Evolutionary conservation across 2,113 vertebrate genomes (phyloP), one percentile per base, ranked within the genome.

Genomic region (Scomber japonicus): DNA sequence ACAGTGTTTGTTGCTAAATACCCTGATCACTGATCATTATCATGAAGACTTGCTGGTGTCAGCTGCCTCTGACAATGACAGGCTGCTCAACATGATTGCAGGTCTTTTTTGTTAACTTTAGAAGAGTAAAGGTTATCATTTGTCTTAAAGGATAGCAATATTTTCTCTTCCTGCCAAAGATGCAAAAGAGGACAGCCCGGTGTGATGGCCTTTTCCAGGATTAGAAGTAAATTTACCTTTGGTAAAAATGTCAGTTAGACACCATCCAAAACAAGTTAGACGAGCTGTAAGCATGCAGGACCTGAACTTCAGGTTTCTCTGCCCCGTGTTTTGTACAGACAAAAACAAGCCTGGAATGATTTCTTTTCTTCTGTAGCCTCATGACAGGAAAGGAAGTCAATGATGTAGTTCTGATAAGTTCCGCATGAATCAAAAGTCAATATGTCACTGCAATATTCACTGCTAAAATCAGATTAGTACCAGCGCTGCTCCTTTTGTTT

Each of bases 281-380:
- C 88, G 24, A 66, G 89, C 75, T 21, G 57, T 12, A 50, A 49
- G 31, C 78, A 44, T 10, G 81, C 68, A 4, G 31, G 59, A 93
- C 93, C 56, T 19, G 91, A 49, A 45, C 45, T 60, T 71, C 94
- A 76, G 81, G 94, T 92, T 90, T 46, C 55, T 71, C 57, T 13
- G 10, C 71, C 51, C 8, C 1, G 21, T 48, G 56, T 51, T 75
- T 67, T 68, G 68, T 72, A 9, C 11, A 1, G 50, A 62, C 65
- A 62, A 64, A 80, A 85, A 74, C 53, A 78, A 81, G 64, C 44
- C 11, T 53, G n/a, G 10, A 30, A 19, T 50, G 51, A 81, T 12
- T 44, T 64, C 11, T 27, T 35, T 35, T 40, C 9, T 40, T 24
- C 44, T 30, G 5, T 46, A 0, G 14, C 1, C 21, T 60, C 59